phyloP scores from a whole-genome alignment of 2,797 vertebrate species.

The Aeoliscus strigatus region DNA sequence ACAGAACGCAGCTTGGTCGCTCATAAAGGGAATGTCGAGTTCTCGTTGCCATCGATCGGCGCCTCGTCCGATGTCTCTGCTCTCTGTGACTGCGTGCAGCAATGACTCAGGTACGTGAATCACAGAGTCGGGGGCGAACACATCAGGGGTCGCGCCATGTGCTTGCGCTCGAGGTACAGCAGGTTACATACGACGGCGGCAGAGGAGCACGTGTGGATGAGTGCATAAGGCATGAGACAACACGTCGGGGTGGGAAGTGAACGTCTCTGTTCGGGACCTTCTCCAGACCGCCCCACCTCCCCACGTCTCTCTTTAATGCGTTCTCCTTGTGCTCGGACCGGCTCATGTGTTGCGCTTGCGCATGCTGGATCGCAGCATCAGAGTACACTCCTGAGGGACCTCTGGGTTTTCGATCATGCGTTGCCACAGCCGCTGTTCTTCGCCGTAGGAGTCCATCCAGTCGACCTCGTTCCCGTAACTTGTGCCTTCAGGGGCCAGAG shows the following conservation, averaged over 20 bases:
- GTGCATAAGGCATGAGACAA: constrained; percentile 64
- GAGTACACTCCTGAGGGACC: constrained; percentile 82
- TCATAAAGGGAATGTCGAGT: constrained; percentile 36
- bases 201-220: constrained; percentile 32
- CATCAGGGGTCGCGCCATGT: constrained; percentile 42
- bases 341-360: constrained; percentile 76
- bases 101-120: constrained; percentile 21
- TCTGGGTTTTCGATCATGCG: constrained; percentile 91
- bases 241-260: constrained; percentile 9
- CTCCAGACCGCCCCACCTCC: constrained; percentile 7
- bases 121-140: constrained; percentile 36
- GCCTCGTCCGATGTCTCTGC: constrained; percentile 18
- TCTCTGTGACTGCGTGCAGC: constrained; percentile 42
- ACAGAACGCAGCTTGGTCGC: constrained; percentile 20
- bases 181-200: constrained; percentile 35
- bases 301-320: constrained; percentile 9
- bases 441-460: constrained; percentile 95
- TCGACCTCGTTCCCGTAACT: constrained; percentile 90
- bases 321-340: constrained; percentile 7
- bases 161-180: constrained; percentile 48
- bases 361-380: constrained; percentile 96
- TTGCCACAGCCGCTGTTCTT: constrained; percentile 90
- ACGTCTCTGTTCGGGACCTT: constrained; percentile 7
- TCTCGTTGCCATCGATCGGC: constrained; percentile 25
- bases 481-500: constrained; percentile 69